phyloP scores from a whole-genome alignment of 35 echinoderm and acorn worm genomes.

The Nesometra sesokonis region DNA sequence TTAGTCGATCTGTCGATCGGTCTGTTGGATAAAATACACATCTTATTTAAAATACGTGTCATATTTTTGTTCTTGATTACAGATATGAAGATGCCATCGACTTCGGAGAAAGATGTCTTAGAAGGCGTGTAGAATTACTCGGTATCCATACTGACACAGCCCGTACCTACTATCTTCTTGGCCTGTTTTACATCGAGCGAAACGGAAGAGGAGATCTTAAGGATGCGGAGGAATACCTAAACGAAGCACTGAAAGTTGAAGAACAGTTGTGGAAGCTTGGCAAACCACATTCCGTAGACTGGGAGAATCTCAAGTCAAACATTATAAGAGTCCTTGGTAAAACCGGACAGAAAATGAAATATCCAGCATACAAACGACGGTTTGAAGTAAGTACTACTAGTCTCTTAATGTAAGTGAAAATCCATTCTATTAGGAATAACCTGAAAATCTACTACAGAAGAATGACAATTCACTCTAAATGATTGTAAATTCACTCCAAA shows the following conservation, averaged over 20 bases:
- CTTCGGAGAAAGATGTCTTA: constrained; percentile 47
- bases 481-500: too few species aligned
- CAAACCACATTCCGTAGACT: constrained; percentile 74
- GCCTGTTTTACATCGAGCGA: constrained; percentile 44
- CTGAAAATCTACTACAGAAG: too few species aligned
- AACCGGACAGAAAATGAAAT: constrained; percentile 33
- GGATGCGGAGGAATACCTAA: constrained; percentile 54
- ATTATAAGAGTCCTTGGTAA: constrained; percentile 29
- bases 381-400: constrained; percentile 71
- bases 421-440: too few species aligned
- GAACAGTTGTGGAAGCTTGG: constrained; percentile 73
- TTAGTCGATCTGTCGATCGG: too few species aligned
- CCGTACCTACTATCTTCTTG: constrained; percentile 77
- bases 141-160: constrained; percentile 56
- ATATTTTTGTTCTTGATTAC: neutral
- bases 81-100: constrained; percentile 79
- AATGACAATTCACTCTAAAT: too few species aligned
- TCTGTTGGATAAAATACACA: neutral
- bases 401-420: too few species aligned
- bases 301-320: constrained; percentile 49
- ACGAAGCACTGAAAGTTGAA: constrained; percentile 75
- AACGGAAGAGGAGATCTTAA: constrained; percentile 18
- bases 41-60: neutral
- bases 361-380: constrained; percentile 35
- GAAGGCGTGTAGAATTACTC: constrained; percentile 46